Evolutionary conservation across 1,140 invertebrate genomes (phyloP), one percentile per base, ranked within the genome.

Genomic region (Drosophila ogumai): DNA sequence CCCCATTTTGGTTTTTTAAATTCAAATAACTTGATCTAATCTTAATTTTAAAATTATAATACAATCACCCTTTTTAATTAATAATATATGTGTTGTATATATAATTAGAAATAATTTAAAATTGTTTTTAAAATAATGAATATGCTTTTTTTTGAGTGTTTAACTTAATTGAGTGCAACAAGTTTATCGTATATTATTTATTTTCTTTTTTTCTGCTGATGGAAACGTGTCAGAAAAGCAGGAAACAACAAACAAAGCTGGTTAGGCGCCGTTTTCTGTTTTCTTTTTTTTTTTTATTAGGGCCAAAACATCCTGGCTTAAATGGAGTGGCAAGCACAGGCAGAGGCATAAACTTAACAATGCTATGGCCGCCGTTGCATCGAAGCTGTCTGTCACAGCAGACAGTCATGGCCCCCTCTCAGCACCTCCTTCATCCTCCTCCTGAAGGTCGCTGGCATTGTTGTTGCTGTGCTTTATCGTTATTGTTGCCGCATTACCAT

Each of bases 321-420:
- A 69, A 66, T 36, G 46, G n/a, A 49, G 19, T 32, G 12, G 40
- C 22, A 69, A 34, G 31, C 28, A 36, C 0, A 17, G 17, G 50
- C 71, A 56, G 58, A 61, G 76, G 40, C 66, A 46, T 52, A 34
- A 55, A 38, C 25, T 44, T 38, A 78, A 78, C 75, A 78, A 78
- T 78, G 75, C 75, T 71, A 59, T 69, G 78, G 75, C 31, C 44
- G 67, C 17, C 17, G 71, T 22, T 75, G 74, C 40, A 47, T 22
- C 59, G 56, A 56, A 40, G 63, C 41, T 79, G 82, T 86, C 82
- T 82, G 82, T 88, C 82, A 82, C 68, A 63, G 79, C 84, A 88
- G 84, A 88, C 84, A 68, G 69, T 75, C 61, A 61, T 22, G 44
- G 31, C 19, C 58, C 58, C 22, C 71, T 10, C 59, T n/a, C 36